phyloP scores from a whole-genome alignment of 2,113 vertebrate species.

The Alaudala cheleensis region DNA sequence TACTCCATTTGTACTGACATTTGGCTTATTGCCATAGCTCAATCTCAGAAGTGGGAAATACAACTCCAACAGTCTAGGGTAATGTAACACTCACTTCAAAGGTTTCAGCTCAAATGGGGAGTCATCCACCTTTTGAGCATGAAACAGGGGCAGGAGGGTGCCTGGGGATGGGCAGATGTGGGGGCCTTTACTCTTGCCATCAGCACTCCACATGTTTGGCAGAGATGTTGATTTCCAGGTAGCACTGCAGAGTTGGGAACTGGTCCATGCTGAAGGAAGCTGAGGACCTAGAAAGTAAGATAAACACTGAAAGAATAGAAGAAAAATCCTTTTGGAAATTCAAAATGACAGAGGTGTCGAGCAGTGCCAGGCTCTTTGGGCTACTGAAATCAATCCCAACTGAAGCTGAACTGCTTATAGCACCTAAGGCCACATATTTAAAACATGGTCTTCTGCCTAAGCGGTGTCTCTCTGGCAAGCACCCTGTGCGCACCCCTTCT shows the following conservation, averaged over 20 bases:
- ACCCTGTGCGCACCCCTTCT: not conserved
- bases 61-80: not conserved
- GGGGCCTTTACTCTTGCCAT: not conserved
- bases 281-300: not conserved
- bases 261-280: accelerated
- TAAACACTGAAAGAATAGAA: not conserved
- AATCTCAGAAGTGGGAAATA: not conserved
- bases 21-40: not conserved
- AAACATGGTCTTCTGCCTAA: not conserved
- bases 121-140: not conserved
- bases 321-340: accelerated
- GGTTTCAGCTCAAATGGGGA: not conserved
- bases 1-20: not conserved
- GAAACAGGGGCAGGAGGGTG: not conserved
- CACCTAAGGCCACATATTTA: not conserved
- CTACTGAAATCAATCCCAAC: not conserved
- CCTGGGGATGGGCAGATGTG: accelerated
- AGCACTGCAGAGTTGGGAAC: not conserved
- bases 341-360: not conserved
- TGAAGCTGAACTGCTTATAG: not conserved
- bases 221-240: not conserved
- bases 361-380: not conserved
- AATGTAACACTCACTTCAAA: not conserved
- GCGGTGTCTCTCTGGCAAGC: not conserved
- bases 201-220: accelerated